Conservation (phyloP, 2,888 invertebrate genomes). For the Tribolium freemani region DNA sequence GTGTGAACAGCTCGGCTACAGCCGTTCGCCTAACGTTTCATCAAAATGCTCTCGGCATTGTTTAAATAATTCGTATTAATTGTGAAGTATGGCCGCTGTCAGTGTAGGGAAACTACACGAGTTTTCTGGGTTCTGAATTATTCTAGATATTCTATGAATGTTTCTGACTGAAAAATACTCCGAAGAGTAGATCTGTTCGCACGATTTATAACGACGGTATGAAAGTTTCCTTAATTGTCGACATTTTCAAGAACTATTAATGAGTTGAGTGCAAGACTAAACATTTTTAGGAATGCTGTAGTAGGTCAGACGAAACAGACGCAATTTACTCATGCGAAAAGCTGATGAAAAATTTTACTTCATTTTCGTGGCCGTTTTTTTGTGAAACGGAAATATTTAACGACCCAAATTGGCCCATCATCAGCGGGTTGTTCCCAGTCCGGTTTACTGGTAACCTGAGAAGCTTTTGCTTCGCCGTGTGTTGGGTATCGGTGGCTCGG, state of each 20-base stretch:
- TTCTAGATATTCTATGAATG: slow-evolving; percentile 33
- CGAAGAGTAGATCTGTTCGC: slow-evolving; percentile 36
- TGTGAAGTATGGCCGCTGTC: slow-evolving; percentile 35
- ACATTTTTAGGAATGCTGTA: too few species aligned
- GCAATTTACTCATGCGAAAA: neutral
- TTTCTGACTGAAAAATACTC: slow-evolving; percentile 25
- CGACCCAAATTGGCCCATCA: slow-evolving; percentile 38
- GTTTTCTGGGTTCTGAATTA: slow-evolving; percentile 36
- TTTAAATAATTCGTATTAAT: slow-evolving; percentile 41
- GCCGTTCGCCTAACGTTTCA: slow-evolving; percentile 25
- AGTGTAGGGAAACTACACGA: slow-evolving; percentile 25
- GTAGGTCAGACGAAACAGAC: neutral
- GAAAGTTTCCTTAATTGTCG: slow-evolving; percentile 31
- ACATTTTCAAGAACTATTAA: slow-evolving; percentile 38
- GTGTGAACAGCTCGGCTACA: slow-evolving; percentile 42
- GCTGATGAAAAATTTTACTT: neutral
- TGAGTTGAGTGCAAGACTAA: slow-evolving; percentile 24
- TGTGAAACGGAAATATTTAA: slow-evolving; percentile 22
- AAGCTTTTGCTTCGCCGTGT: slow-evolving; percentile 37
- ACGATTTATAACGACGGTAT: slow-evolving; percentile 23
- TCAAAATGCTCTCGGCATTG: slow-evolving; percentile 35
- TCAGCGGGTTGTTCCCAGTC: slow-evolving; percentile 34
- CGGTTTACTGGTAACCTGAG: slow-evolving; percentile 43
- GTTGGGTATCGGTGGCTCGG: slow-evolving; percentile 48
- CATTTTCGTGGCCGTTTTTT: neutral